phyloP scores from a whole-genome alignment of 2,888 invertebrate genomes.

The Drosophila nigricruria region DNA sequence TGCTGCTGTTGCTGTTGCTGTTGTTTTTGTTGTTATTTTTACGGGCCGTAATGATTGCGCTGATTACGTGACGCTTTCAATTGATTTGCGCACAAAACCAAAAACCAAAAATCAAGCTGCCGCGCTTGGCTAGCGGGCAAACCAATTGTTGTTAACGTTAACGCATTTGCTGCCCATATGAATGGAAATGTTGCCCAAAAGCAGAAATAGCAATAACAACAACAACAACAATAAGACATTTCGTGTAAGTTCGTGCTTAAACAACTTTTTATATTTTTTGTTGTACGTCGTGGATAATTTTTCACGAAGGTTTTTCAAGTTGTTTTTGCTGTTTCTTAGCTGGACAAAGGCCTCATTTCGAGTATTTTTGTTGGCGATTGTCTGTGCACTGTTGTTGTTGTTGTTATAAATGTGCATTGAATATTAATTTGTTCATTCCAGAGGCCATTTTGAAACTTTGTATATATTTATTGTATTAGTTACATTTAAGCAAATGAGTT shows the following conservation, averaged over 20 bases:
- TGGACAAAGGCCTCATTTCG: slow-evolving; percentile 72
- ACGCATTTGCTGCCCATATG: slow-evolving; percentile 61
- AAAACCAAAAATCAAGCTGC: slow-evolving; percentile 34
- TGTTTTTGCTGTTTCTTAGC: slow-evolving; percentile 54
- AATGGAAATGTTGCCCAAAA: slow-evolving; percentile 69
- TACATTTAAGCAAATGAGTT: slow-evolving; percentile 21
- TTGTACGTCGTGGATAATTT: slow-evolving; percentile 68
- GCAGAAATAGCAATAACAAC: slow-evolving; percentile 32
- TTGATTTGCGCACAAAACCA: slow-evolving; percentile 68
- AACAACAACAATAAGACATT: slow-evolving; percentile 32
- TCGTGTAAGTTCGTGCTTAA: slow-evolving; percentile 62
- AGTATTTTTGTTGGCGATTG: slow-evolving; percentile 35
- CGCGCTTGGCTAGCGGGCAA: slow-evolving; percentile 42
- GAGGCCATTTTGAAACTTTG: slow-evolving; percentile 66
- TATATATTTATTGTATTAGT: slow-evolving; percentile 32
- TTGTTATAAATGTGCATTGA: slow-evolving; percentile 67
- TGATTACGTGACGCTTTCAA: slow-evolving; percentile 78
- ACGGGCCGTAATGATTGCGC: slow-evolving; percentile 69
- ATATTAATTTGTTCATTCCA: slow-evolving; percentile 62
- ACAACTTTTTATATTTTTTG: slow-evolving; percentile 41
- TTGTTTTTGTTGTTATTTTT: slow-evolving; percentile 28
- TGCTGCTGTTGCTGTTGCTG: slow-evolving; percentile 22
- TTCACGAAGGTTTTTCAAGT: slow-evolving; percentile 76
- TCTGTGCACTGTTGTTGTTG: slow-evolving; percentile 36
- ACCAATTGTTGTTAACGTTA: slow-evolving; percentile 54